Base-by-base conservation (phyloP, 2,888 invertebrate genomes). In the Drosophila parthenogenetica region DNA sequence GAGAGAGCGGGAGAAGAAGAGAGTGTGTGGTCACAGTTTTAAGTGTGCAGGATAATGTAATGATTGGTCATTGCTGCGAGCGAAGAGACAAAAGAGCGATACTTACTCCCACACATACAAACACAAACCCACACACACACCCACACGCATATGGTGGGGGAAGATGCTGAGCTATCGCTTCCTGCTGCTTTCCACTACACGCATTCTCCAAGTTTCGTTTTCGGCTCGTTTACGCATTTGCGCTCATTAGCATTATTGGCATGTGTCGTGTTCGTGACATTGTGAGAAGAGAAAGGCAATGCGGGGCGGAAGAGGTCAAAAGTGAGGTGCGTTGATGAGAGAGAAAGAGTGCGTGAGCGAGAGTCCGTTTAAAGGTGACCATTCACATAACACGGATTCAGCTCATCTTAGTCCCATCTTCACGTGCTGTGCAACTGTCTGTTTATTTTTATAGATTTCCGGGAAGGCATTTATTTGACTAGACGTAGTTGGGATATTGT, bases 211-310 rank as follows among this genome's bases (percentile, higher is more conserved):
- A 65, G 16, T 55, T 69, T 61, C 51, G 55, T 63, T 63, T 60
- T 70, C 68, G 77, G 55, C 74, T 83, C 79, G 81, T 83, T 83
- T 83, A 83, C 79, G 86, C 81, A 83, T 86, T 79, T 67, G 61
- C 57, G 70, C 75, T 83, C 82, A 83, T 85, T 83, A 79, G 77
- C 83, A 85, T 83, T 82, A 85, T 76, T 78, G 73, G 72, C 81
- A 77, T 76, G 69, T 83, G 67, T 77, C 53, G 66, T 58, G 62
- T 62, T 72, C 67, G 69, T 73, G 79, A 73, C 73, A 68, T 69
- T 68, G 66, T 59, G 32, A 22, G 49, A 49, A 55, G 14, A 8
- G 7, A 29, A 42, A 2, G 45, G 3, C 10, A 22, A 58, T n/a
- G 51, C 13, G 32, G 11, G 14, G 35, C 16, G 14, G 35, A 35